These are phyloP conservation scores for Sminthurinus aureus DNA, from an alignment of 2,888 invertebrate genomes.

Conservation along the genomic window DNA sequence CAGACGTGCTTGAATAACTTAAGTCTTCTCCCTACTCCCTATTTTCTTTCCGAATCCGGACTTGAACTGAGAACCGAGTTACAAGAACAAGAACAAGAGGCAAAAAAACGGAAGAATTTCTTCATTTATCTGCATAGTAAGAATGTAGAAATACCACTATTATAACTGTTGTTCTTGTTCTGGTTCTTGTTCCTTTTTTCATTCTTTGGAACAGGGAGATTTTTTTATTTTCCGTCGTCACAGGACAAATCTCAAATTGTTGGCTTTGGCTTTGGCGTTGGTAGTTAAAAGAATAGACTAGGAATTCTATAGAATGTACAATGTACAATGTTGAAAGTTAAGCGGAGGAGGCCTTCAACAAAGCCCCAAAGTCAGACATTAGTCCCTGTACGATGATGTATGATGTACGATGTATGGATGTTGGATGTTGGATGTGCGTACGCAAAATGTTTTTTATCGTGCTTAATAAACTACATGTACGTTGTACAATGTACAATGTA, in stretches of 20 bases:
- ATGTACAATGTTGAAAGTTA: too few relatives aligned
- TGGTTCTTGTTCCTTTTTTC: background rate
- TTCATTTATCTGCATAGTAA: too few relatives aligned
- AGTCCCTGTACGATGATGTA: background rate
- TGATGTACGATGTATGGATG: background rate
- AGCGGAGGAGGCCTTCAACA: background rate
- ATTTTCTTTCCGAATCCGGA: background rate
- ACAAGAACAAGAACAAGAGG: too few relatives aligned
- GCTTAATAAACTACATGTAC: background rate
- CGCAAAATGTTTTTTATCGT: constrained; percentile 1
- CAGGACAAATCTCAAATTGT: too few relatives aligned
- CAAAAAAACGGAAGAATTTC: too few relatives aligned
- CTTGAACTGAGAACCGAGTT: too few relatives aligned
- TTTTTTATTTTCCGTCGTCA: background rate
- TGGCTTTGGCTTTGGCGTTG: too few relatives aligned
- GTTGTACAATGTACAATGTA: background rate
- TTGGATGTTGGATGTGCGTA: background rate
- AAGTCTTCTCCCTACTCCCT: background rate
- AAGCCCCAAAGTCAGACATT: background rate
- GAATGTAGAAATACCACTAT: background rate
- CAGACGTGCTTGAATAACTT: constrained; percentile 13
- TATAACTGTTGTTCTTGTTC: background rate
- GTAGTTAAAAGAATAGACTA: too few relatives aligned
- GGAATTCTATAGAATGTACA: too few relatives aligned
- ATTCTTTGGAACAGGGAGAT: background rate